Percentiles rank a stretch among this genome's conserved stretches.
Evolutionary conservation across 1,140 invertebrate genomes (phyloP).

Genomic region (Chironomus striatipennis): DNA sequence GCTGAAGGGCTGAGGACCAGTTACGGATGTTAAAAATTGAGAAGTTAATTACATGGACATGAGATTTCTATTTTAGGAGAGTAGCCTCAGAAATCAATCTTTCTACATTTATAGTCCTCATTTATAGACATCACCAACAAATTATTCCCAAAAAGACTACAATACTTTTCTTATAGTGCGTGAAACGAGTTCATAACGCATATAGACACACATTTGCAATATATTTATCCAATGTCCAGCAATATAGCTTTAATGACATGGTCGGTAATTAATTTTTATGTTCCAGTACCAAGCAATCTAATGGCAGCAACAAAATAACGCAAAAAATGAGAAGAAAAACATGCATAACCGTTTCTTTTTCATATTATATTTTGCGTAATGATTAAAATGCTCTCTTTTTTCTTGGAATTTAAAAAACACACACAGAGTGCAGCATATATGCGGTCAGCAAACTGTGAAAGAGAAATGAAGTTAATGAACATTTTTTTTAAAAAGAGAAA

Average conservation of each 20-base stretch:
- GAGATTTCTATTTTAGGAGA: too few species aligned
- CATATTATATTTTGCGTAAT: neutral
- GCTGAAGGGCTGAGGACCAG: too few species aligned
- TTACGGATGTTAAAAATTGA: too few species aligned
- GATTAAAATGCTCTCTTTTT: neutral
- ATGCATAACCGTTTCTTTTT: conserved; percentile 1
- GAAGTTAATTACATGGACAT: too few species aligned
- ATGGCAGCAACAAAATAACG: too few species aligned
- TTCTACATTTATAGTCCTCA: too few species aligned
- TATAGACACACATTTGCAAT: neutral
- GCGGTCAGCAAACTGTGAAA: neutral
- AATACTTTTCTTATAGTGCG: neutral
- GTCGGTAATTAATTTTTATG: neutral
- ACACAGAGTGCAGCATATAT: neutral
- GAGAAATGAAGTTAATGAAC: neutral
- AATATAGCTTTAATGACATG: neutral
- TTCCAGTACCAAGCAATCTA: neutral
- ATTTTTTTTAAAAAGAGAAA: neutral
- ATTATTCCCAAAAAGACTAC: too few species aligned
- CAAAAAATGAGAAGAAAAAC: neutral
- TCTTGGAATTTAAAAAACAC: neutral
- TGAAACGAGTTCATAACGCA: neutral
- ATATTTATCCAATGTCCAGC: neutral
- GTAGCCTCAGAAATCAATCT: too few species aligned
- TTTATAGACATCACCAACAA: too few species aligned